Conservation (phyloP, 2,888 invertebrate species). For the Boloria selene region DNA sequence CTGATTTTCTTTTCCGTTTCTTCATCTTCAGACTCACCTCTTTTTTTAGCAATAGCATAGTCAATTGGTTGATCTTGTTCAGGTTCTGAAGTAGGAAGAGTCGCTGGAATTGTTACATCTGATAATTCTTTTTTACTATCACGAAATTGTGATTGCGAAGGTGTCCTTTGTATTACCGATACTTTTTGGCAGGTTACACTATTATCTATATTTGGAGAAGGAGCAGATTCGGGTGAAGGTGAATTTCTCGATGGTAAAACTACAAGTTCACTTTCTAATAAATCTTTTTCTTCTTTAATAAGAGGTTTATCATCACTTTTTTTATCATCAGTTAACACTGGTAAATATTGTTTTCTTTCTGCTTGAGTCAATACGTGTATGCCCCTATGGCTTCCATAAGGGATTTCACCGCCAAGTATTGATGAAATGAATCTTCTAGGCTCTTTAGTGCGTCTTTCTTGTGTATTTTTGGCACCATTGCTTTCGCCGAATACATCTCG, state of each 20-base stretch:
- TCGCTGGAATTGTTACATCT: constrained; percentile 78
- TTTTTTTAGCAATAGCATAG: constrained; percentile 92
- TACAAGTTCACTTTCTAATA: constrained; percentile 84
- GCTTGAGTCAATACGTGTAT: constrained; percentile 89
- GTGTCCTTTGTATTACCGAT: constrained; percentile 92
- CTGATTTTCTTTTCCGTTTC: constrained; percentile 86
- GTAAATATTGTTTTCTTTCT: constrained; percentile 90
- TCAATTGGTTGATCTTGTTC: constrained; percentile 94
- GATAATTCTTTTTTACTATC: constrained; percentile 72
- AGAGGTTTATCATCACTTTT: constrained; percentile 78
- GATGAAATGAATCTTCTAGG: constrained; percentile 88
- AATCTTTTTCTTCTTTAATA: constrained; percentile 85
- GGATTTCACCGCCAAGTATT: constrained; percentile 90
- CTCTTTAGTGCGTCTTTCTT: constrained; percentile 73
- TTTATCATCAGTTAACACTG: constrained; percentile 81
- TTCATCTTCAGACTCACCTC: constrained; percentile 86
- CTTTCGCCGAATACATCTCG: constrained; percentile 79
- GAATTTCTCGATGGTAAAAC: constrained; percentile 80
- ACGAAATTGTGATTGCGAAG: constrained; percentile 79
- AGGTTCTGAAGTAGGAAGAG: constrained; percentile 81
- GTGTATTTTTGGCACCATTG: constrained; percentile 54
- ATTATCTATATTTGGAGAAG: constrained; percentile 85
- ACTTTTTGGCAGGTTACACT: constrained; percentile 86
- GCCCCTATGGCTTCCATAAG: constrained; percentile 89
- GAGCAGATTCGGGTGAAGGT: constrained; percentile 79